phyloP scores from a whole-genome alignment of 1,140 invertebrate genomes.

The Chironomus striatipennis region DNA sequence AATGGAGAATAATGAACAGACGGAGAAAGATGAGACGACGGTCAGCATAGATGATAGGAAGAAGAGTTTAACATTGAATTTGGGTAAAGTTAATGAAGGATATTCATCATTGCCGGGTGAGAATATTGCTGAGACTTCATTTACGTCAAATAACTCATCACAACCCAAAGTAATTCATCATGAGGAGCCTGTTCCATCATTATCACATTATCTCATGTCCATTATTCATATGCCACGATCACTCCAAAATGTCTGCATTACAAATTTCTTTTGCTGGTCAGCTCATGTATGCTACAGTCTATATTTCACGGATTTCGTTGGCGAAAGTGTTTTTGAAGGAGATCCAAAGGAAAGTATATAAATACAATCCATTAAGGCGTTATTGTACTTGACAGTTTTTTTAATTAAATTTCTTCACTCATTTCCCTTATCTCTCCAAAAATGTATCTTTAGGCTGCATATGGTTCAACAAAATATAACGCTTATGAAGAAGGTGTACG shows the following conservation, averaged over 20 bases:
- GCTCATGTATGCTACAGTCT: constrained; percentile 93
- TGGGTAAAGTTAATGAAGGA: constrained; percentile 24
- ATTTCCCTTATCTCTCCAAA: too few relatives aligned
- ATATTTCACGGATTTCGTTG: constrained; percentile 96
- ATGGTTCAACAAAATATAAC: constrained; percentile 50
- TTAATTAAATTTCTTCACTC: too few relatives aligned
- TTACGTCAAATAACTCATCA: constrained; percentile 28
- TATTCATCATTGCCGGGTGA: constrained; percentile 25
- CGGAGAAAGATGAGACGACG: background rate
- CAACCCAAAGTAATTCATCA: background rate
- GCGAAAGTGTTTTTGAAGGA: constrained; percentile 88
- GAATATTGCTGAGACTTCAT: constrained; percentile 31
- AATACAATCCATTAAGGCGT: constrained; percentile 24
- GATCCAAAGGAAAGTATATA: constrained; percentile 61
- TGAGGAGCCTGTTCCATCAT: constrained; percentile 36
- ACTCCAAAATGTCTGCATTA: constrained; percentile 77
- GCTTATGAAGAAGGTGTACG: constrained; percentile 84
- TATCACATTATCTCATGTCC: constrained; percentile 73
- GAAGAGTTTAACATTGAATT: constrained; percentile 22
- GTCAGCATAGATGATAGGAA: constrained; percentile 29
- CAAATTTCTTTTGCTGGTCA: constrained; percentile 97
- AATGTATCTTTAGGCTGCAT: constrained; percentile 50
- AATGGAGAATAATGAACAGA: background rate
- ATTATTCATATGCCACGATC: constrained; percentile 85
- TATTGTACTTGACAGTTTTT: constrained; percentile 31